Base-by-base conservation (phyloP, 2,797 vertebrate species). In the Galaxias olidus region DNA sequence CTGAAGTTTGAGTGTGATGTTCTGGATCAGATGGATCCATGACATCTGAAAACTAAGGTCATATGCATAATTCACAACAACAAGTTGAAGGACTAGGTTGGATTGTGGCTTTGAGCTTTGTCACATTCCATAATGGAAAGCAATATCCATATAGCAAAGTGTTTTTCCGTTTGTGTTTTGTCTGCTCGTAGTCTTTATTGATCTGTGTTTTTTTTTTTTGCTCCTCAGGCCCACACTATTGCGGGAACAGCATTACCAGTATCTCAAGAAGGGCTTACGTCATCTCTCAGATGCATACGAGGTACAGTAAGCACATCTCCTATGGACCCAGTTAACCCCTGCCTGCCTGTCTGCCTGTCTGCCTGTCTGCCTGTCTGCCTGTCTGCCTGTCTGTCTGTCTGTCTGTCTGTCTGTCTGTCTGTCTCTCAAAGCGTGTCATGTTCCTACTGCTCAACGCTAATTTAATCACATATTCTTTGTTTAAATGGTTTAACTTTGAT, bases 241-340 rank as follows among this genome's bases (percentile, higher is more conserved):
- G 79, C 91, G 95, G 58, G 95, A 98, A 41, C 95, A 97, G 70
- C 97, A 99, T 79, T 95, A 94, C 84, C 93, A 94, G 18, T 99
- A 98, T 86, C 90, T 99, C 81, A 98, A 96, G 87, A 95, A 95
- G 88, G 97, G 97, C 59, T 93, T 99, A 81, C 94, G 94, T 65
- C 92, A 97, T 71, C 89, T 99, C 70, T 96, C 95, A 0, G 95
- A 98, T 10, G 92, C 95, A 14, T 98, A 98, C 0, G 95, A 98
- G 96, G 97, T 99, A 94, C 15, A 8, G 59, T 43, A 12, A 17
- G 11, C n/a, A 48, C 18, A 17, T n/a, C 30, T 17, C 42, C 10
- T 13, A 30, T 8, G 13, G 1, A 19, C 0, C 8, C 18, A 19
- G 11, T 20, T 19, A 53, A 19, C 51, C 10, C 18, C 13, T 53